Evolutionary conservation across 2,797 vertebrate species (phyloP), one percentile per base, ranked within the genome.

Genomic region (Garrulus glandarius): DNA sequence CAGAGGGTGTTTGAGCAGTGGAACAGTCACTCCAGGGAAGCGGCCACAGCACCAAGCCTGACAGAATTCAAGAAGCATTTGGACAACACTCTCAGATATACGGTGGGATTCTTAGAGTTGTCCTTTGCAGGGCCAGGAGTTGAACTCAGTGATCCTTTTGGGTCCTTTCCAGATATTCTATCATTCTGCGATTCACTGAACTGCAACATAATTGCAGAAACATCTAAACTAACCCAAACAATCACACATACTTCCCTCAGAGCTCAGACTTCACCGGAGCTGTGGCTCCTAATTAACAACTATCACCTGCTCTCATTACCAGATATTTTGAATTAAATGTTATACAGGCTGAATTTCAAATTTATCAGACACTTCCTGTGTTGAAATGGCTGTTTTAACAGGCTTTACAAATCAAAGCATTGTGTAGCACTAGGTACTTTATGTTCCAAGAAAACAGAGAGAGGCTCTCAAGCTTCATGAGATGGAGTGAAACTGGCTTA

Each of bases 281-380:
- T 41, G 24, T 68, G 50, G 80, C 4, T 82, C 20, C 79, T 91
- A 77, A 84, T 78, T 81, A 86, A 80, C 13, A 69, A 20, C 46
- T 91, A 22, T 94, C 81, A 88, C 39, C 7, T 94, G 4, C 68
- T 91, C 26, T 80, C 52, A 77, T 93, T 90, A 52, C 19, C 59
- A 84, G 52, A 26, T 87, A 92, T 59, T 81, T 93, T 95, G 49
- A 92, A 83, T 91, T 90, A 72, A 43, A 80, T 46, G 52, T 14
- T 68, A 50, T 78, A 75, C 57, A 43, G 21, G 29, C 52, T 93
- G 59, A 63, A 93, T 96, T 92, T 92, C 70, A 93, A 85, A 63
- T 75, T 78, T 96, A 52, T 79, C 65, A 92, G 43, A 76, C 49
- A 90, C 60, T 63, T 81, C 13, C 34, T 61, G 36, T 39, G 72